Evolutionary conservation across 1,140 invertebrate species (phyloP), one percentile per base, ranked within the genome.

Genomic region (Marisa cornuarietis): DNA sequence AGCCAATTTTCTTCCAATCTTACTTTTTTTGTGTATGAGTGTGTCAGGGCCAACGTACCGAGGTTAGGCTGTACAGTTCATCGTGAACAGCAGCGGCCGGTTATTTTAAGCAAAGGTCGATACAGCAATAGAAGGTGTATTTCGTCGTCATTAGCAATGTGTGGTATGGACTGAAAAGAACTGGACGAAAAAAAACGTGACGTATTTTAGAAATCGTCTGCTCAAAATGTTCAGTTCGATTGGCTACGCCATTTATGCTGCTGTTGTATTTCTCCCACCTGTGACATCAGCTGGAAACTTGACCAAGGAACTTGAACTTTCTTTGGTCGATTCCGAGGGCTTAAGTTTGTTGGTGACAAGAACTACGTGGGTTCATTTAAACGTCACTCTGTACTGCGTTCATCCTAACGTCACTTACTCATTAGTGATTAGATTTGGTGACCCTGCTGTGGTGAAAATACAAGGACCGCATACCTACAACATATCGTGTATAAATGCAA

Each of bases 321-420:
- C 1, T 16, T 14, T 20, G 20, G 58, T 49, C 1, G 26, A 76
- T 20, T 26, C 18, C 8, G 22, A 68, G 20, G 14, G 26, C 65
- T 24, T 68, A 20, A 69, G 18, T 10, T 20, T 77, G 49, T 20
- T 49, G 63, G 66, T 68, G 76, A 11, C 51, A 8, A 26, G 68
- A 18, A 11, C 18, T 51, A 20, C 24, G 11, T 22, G 2, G 16
- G 65, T 77, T 10, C 26, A n/a, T 26, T 63, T 77, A 1, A 69
- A 68, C 65, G 13, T 69, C 76, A 77, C 51, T 6, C 22, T 77
- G 76, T 69, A 77, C 63, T 77, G 76, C 24, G 52, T 49, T 6
- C 76, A 77, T n/a, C 76, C 62, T 5, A 77, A 63, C 26, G 49
- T 77, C 4, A 26, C 18, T 20, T 77, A 77, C 76, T 68, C 76